Evolutionary conservation across 2,797 vertebrate genomes (phyloP), one percentile per base, ranked within the genome.

Genomic region (Bradypodion ventrale): DNA sequence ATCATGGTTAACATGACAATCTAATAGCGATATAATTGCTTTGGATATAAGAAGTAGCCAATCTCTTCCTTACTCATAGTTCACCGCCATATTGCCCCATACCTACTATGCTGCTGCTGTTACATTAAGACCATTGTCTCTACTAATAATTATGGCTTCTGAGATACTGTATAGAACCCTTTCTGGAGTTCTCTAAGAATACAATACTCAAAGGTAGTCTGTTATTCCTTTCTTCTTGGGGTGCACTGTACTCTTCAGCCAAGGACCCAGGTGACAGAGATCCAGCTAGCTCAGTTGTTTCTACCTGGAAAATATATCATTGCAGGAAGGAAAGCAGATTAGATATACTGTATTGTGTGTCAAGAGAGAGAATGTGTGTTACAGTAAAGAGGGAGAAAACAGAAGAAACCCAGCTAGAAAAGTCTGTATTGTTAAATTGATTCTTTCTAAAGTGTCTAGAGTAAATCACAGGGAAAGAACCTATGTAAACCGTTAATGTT

Each of bases 391-490:
- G 7, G 65, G 68, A 68, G 42, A n/a, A 37, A 70, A 59, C 23
- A 74, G 29, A 74, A 83, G 44, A 37, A 25, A 44, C 29, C 49
- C 32, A 52, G 9, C 27, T 29, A 77, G 23, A 69, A 23, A 77
- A n/a, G 23, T 49, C 4, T 80, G 40, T 29, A 40, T 42, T 32
- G n/a, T 56, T 56, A n/a, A 56, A 52, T 59, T 85, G 16, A 32
- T 66, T 78, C 27, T 82, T 86, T 65, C n/a, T 73, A 59, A 56
- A 78, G 29, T 82, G 27, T n/a, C 23, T 59, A 35, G 65, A 42
- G 27, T 62, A n/a, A 7, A 7, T 72, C 73, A 70, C 56, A 63
- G 25, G 73, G 52, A 59, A 15, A 21, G 12, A 7, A 13, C 32
- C 32, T 25, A 74, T 60, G 12, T 65, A 49, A 82, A 74, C 65